Percentiles rank a stretch among this genome's conserved stretches.
phyloP scores from a whole-genome alignment of 2,888 invertebrate species.

The Blera fallax region DNA sequence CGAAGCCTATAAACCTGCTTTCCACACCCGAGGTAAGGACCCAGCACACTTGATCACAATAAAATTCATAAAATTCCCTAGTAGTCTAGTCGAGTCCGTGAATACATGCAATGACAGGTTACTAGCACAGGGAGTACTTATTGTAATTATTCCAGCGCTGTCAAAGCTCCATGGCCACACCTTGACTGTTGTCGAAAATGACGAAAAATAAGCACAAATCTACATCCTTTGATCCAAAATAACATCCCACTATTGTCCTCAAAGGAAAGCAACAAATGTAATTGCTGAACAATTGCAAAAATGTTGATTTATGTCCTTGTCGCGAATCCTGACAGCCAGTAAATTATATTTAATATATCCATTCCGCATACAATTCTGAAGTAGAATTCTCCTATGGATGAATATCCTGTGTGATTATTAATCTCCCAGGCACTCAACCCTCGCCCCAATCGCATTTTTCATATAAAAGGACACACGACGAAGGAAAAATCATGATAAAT shows the following conservation, averaged over 20 bases:
- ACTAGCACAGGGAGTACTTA: too few species aligned
- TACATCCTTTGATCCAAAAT: too few species aligned
- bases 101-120: too few species aligned
- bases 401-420: slow-evolving; percentile 58
- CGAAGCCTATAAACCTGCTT: too few species aligned
- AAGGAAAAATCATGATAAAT: slow-evolving; percentile 63
- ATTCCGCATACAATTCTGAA: slow-evolving; percentile 33
- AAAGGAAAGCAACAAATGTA: background rate
- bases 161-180: too few species aligned
- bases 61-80: too few species aligned
- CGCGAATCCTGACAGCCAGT: slow-evolving; percentile 18
- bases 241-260: background rate
- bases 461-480: slow-evolving; percentile 24
- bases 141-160: too few species aligned
- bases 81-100: too few species aligned
- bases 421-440: slow-evolving; percentile 37
- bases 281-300: slow-evolving; percentile 33
- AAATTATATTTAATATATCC: slow-evolving; percentile 51
- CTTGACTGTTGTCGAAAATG: too few species aligned
- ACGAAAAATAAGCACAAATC: too few species aligned
- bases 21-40: too few species aligned
- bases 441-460: background rate
- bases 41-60: too few species aligned
- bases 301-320: slow-evolving; percentile 45
- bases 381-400: slow-evolving; percentile 17